Conservation (phyloP, 2,113 vertebrate genomes). For the Apodemus sylvaticus region DNA sequence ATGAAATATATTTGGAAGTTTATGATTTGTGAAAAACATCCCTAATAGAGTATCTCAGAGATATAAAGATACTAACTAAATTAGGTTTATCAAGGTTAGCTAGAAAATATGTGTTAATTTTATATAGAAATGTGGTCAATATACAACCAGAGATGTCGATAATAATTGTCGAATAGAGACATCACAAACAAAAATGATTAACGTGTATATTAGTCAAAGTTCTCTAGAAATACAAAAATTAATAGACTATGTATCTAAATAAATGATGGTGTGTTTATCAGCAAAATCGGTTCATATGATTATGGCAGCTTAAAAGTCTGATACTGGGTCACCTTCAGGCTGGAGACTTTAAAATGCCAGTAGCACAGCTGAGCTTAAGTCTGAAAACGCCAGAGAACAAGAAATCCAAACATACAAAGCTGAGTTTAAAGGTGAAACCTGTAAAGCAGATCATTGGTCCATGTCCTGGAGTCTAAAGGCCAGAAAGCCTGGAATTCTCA, state of each 20-base stretch:
- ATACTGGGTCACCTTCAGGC: background rate
- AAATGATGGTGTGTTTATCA: background rate
- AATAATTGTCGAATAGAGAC: background rate
- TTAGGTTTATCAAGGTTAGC: too few relatives aligned
- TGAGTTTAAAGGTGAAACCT: background rate
- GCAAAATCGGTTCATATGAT: background rate
- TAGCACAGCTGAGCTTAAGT: background rate
- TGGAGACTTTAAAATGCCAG: background rate
- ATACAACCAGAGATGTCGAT: background rate
- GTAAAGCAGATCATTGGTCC: background rate
- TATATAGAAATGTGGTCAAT: background rate
- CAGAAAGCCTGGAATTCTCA: background rate
- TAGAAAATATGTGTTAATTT: background rate
- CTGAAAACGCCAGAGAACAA: background rate
- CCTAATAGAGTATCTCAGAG: background rate
- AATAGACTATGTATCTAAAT: background rate
- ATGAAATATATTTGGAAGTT: background rate
- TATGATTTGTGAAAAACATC: background rate
- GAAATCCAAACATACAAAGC: too few relatives aligned
- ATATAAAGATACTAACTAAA: background rate
- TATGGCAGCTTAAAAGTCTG: background rate
- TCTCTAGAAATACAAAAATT: background rate
- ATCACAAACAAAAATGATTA: background rate
- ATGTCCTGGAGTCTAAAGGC: too few relatives aligned
- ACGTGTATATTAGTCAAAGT: background rate